Base-by-base conservation (phyloP, 2,797 vertebrate genomes). In the Alosa sapidissima region DNA sequence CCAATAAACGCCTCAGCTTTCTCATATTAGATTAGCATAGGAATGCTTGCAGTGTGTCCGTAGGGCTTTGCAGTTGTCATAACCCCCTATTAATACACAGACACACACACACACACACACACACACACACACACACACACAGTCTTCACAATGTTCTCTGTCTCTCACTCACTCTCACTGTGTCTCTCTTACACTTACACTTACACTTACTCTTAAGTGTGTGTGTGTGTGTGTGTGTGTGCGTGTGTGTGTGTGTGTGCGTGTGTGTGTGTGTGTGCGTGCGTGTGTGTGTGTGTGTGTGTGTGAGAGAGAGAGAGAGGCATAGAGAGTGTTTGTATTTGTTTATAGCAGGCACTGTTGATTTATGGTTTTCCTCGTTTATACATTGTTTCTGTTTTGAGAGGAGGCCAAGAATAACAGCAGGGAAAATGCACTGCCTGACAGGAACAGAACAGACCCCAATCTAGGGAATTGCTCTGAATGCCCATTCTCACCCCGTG, bases 371-470 rank as follows among this genome's bases (percentile, higher is more conserved):
- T 72, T 72, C 21, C 65, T 41, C 28, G 11, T 54, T 36, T 24
- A 65, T 51, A 36, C 78, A 82, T 84, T 82, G 68, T 84, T 65
- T 85, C 47, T 54, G 36, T 24, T 24, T 84, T 84, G 87, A 81
- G 81, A 58, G 16, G 10, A 75, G 54, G 87, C 88, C 81, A 81
- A 28, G 52, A 86, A 86, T 78, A 86, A 86, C 58, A 86, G 82
- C 84, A 11, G 68, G 65, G 55, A 54, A 58, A 84, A 85, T 84
- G 82, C 41, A 54, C 21, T 21, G 75, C 62, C 36, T 85, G 84
- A 85, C 49, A 82, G 51, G 33, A 58, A 62, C 62, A 85, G 28
- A 86, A 84, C 82, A 81, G 83, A 78, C 81, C 81, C 54, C 81
- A 82, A 75, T 81, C 84, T 84, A 82, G 65, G 81, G 81, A 51